Evolutionary conservation across 2,888 invertebrate species (phyloP), one percentile per base, ranked within the genome.

Genomic region (Agrotis puta): DNA sequence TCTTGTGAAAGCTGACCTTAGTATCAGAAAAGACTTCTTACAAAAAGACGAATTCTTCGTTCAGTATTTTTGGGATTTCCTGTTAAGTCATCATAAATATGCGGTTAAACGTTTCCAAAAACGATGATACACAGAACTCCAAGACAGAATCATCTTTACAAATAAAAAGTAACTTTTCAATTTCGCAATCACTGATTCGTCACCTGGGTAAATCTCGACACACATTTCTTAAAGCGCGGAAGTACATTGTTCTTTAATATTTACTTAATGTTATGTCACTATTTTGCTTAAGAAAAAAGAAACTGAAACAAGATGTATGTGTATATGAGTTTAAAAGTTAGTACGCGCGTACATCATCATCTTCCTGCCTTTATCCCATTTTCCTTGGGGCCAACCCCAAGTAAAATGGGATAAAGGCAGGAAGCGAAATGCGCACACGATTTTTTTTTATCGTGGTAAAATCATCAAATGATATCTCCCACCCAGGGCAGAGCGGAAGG

Each of bases 171-270:
- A 64, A 45, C 24, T 27, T 59, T 63, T 59, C 22, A 54, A 50
- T 77, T 75, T 75, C 53, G n/a, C 33, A 75, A 77, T 64, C 54
- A 16, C 1, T 33, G 70, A 59, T 20, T 50, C 20, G 45, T 50
- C 27, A 24, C 9, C 58, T 62, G 3, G 13, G 13, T 2, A 45
- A 27, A 47, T 63, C 53, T 24, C 22, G n/a, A 11, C 16, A 59
- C 13, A 51, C 27, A 48, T 63, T 76, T 70, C 57, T 58, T 53
- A 62, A 51, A 27, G 47, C 51, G 6, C 51, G 70, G 58, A 58
- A 77, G 24, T 77, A 45, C 62, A 57, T 74, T 62, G 70, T 70
- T 47, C 2, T 39, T 11, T 27, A 20, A n/a, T 18, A 16, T 64
- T 48, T 43, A 16, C 16, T 50, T 39, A 11, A 11, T 11, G 24